phyloP scores from a whole-genome alignment of 2,888 invertebrate species.

The Apamea anceps region DNA sequence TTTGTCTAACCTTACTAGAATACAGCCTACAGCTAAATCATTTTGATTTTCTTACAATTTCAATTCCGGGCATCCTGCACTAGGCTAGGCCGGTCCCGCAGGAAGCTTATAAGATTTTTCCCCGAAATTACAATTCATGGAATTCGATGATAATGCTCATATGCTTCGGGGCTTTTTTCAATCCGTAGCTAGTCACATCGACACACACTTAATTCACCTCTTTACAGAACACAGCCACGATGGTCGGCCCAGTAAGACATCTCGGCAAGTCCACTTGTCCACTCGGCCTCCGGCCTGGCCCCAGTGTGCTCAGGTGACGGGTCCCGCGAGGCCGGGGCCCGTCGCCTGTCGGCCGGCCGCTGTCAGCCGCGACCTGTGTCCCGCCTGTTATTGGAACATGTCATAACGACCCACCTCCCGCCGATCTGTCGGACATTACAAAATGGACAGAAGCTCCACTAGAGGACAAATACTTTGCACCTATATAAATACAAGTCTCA shows the following conservation, averaged over 20 bases:
- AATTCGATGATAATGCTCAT: too few species aligned
- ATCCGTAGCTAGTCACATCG: background rate
- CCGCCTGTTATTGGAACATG: constrained; percentile 53
- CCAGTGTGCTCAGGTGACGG: constrained; percentile 17
- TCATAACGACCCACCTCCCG: constrained; percentile 37
- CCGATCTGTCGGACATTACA: background rate
- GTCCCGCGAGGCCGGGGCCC: background rate
- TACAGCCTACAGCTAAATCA: background rate
- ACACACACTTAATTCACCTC: background rate
- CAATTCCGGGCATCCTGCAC: background rate
- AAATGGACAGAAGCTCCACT: constrained; percentile 25
- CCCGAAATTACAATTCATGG: background rate
- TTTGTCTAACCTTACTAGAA: background rate
- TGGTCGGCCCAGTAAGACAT: background rate
- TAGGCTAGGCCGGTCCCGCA: background rate
- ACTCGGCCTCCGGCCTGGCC: background rate
- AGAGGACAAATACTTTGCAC: background rate
- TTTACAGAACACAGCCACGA: background rate
- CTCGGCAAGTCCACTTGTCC: background rate
- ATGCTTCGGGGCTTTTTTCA: background rate
- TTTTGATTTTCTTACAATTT: background rate
- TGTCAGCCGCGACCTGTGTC: constrained; percentile 50
- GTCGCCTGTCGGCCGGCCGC: constrained; percentile 25
- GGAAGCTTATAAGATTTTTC: background rate
- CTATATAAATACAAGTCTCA: background rate